phyloP scores from a whole-genome alignment of 2,113 vertebrate genomes.

The Choloepus hoffmanni region DNA sequence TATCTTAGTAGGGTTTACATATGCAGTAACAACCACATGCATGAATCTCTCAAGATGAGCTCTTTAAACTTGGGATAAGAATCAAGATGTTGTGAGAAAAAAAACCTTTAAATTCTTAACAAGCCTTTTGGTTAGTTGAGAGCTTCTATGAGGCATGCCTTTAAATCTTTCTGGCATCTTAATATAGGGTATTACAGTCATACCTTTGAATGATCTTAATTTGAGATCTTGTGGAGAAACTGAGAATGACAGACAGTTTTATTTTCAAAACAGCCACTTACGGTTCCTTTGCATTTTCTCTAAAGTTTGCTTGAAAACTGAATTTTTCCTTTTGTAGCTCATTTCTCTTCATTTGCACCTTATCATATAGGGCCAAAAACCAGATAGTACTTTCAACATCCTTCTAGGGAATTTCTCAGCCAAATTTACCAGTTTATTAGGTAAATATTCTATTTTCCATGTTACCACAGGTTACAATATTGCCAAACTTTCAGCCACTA shows the following conservation, averaged over 20 bases:
- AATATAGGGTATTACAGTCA: not conserved
- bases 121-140: not conserved
- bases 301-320: not conserved
- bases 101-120: not conserved
- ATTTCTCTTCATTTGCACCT: not conserved
- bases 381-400: not conserved
- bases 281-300: not conserved
- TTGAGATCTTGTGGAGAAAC: not conserved
- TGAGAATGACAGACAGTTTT: not conserved
- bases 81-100: not conserved
- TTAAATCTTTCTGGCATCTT: conserved; percentile 30
- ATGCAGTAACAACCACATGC: not conserved
- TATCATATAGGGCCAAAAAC: not conserved
- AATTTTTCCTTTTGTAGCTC: not conserved
- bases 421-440: not conserved
- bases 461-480: not conserved
- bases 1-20: not conserved
- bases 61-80: not conserved
- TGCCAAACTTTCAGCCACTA: not conserved
- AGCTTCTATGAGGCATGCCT: not conserved
- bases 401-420: not conserved
- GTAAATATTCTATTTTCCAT: not conserved
- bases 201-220: not conserved
- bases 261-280: not conserved
- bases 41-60: not conserved